Percentiles rank a stretch among this genome's conserved stretches.
phyloP scores from a whole-genome alignment of 2,888 invertebrate genomes.

The Ernsta delagoae region DNA sequence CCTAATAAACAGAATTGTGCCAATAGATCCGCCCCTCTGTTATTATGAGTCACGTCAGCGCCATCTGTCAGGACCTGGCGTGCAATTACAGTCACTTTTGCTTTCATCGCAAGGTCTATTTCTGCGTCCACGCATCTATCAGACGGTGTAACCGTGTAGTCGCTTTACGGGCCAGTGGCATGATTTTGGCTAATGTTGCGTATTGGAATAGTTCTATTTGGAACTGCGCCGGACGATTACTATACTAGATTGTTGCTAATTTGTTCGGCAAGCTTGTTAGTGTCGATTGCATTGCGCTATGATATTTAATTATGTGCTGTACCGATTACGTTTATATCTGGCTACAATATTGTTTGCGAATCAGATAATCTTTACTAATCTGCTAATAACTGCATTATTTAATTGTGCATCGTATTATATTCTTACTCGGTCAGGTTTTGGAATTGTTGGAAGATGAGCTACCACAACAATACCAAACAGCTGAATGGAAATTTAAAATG shows the following conservation, averaged over 20 bases:
- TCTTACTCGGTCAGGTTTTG: slow-evolving; percentile 11
- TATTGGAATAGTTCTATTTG: slow-evolving; percentile 30
- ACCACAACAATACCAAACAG: slow-evolving; percentile 12
- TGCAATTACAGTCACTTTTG: slow-evolving; percentile 17
- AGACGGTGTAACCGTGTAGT: slow-evolving; percentile 22
- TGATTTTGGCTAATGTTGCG: slow-evolving; percentile 35
- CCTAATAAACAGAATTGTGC: slow-evolving; percentile 32
- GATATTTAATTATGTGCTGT: slow-evolving; percentile 19
- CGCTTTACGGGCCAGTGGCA: slow-evolving; percentile 30
- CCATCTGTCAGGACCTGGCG: slow-evolving; percentile 25
- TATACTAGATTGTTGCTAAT: slow-evolving; percentile 31
- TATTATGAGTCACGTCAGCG: slow-evolving; percentile 34
- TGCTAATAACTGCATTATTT: too few relatives aligned
- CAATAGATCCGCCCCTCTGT: slow-evolving; percentile 29
- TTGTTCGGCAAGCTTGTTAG: slow-evolving; percentile 33
- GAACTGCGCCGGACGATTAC: slow-evolving; percentile 23
- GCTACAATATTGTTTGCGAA: not conserved
- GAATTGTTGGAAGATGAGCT: slow-evolving; percentile 19
- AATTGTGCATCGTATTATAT: not conserved
- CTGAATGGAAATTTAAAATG: slow-evolving; percentile 32
- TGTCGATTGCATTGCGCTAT: slow-evolving; percentile 24
- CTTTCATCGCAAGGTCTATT: slow-evolving; percentile 23
- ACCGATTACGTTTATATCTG: not conserved
- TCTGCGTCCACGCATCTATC: slow-evolving; percentile 23
- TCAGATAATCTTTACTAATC: not conserved